Base-by-base conservation (phyloP, 2,797 vertebrate genomes). In the Pseudochaenichthys georgianus region DNA sequence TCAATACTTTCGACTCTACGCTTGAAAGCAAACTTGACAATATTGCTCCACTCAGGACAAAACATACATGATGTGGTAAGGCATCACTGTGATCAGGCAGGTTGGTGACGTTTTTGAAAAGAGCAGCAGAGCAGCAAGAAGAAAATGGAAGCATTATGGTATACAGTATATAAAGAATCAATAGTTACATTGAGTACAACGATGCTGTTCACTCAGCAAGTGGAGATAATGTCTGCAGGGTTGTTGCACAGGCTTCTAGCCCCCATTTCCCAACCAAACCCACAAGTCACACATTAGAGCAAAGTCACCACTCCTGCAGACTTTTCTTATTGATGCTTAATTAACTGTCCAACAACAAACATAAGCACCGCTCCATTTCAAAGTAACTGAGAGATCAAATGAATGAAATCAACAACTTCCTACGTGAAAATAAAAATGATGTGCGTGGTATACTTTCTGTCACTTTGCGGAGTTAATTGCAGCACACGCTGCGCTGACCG, bases 391-490 rank as follows among this genome's bases (percentile, higher is more conserved):
- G 48, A 21, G 9, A 66, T 82, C 19, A 69, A 59, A 69, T 46
- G 1, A 28, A 66, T 82, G 17, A 38, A 38, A 38, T 38, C 19
- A 72, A 45, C 38, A 64, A 54, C 16, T 21, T 78, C 28, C 42
- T 66, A 19, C 12, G 57, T 52, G 23, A 70, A 63, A 74, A 38
- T 63, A 65, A 64, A 8, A 73, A 68, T 63, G 52, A 31, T 59
- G 1, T 2, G 48, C 5, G 47, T 51, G 55, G 60, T 11, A 11
- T 45, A 41, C 7, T 34, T 74, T 52, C 28, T 67, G 61, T 61
- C 54, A 76, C 50, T 51, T 79, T 41, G 54, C 60, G 41, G 21
- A 72, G 55, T 66, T 74, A 79, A 74, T 77, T 71, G 59, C 34
- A 73, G 59, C 70, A 43, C 54, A 23, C 23, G 38, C 59, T 48